Base-by-base conservation (phyloP, 2,113 vertebrate species). In the Onychostoma macrolepis region DNA sequence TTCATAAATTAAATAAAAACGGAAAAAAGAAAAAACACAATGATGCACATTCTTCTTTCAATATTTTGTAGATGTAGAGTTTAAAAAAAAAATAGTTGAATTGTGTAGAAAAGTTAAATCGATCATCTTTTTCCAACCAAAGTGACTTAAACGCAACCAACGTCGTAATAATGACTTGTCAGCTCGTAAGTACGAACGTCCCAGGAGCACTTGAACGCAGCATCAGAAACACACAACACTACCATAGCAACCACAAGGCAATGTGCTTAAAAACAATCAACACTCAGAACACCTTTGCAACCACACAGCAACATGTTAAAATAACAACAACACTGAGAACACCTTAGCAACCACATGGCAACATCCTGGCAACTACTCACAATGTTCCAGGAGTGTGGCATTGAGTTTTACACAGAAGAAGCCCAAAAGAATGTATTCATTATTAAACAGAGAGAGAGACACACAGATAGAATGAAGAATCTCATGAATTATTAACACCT, bases 361-460 rank as follows among this genome's bases (percentile, higher is more conserved):
- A 72, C 56, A 61, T 9, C 21, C 56, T 10, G 24, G 56, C 24
- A 10, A 61, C 56, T 6, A 9, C 19, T 24, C 56, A 61, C 24
- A 10, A 61, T 24, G 24, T 9, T 10, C 56, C 56, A 58, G 21
- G 2, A 58, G 24, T 10, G 24, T n/a, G 8, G 21, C 1, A 3
- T 3, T 61, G 24, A 61, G 24, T 1, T n/a, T 10, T 24, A 61
- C 8, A 61, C 24, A 61, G 21, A 41, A 33, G 8, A 53, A 53
- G 26, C 28, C 26, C 45, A 78, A 33, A 30, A 30, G 45, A 78
- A 53, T 21, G 9, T 5, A 53, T 78, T 78, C 26, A 78, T 33
- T 78, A 78, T 78, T 78, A 53, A 78, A 78, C 45, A 78, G 26
- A 77, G 33, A 43, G 26, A 76, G 38, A 76, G 21, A 50, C 12